These are phyloP conservation scores for Hydrozoanthus tunicans DNA, from an alignment of 64 coral and sea anemone species.

Conservation along the genomic window DNA sequence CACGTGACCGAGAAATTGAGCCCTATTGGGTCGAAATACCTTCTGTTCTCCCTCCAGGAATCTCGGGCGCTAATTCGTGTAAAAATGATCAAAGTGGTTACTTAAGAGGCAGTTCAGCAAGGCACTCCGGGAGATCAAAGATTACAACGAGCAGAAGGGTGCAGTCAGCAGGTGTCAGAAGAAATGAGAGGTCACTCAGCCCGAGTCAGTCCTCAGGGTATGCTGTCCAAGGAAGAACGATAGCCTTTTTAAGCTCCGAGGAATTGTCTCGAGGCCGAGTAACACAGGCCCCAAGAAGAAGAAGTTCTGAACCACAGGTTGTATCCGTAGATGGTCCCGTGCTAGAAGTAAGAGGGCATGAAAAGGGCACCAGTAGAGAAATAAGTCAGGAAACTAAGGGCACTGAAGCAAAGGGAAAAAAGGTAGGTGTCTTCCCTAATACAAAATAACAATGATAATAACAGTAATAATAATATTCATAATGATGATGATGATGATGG, in stretches of 20 bases:
- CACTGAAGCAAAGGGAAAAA: neutral
- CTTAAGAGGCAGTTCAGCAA: neutral
- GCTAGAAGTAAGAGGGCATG: neutral
- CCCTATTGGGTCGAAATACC: constrained; percentile 38
- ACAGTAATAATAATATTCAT: no score
- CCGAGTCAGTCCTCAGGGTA: neutral
- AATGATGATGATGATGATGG: no score
- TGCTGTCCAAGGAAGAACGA: constrained; percentile 41
- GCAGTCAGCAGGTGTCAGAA: neutral
- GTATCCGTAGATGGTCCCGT: neutral
- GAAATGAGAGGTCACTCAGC: neutral
- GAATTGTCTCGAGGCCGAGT: constrained; percentile 13
- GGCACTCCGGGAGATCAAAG: neutral
- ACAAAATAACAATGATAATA: no score
- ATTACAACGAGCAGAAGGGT: neutral
- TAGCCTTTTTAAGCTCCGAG: constrained; percentile 31
- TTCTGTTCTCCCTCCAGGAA: neutral
- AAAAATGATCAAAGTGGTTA: neutral
- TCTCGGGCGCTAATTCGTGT: neutral
- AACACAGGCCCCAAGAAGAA: neutral
- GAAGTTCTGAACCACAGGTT: constrained; percentile 2
- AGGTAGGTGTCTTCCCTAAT: neutral
- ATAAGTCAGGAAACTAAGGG: neutral
- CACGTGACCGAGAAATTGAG: neutral
- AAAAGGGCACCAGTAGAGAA: neutral